A percentile compares a stretch with the other conserved stretches of the same genome.
phyloP scores from a whole-genome alignment of 92 coral and sea anemone genomes.

The Micromussa lordhowensis region DNA sequence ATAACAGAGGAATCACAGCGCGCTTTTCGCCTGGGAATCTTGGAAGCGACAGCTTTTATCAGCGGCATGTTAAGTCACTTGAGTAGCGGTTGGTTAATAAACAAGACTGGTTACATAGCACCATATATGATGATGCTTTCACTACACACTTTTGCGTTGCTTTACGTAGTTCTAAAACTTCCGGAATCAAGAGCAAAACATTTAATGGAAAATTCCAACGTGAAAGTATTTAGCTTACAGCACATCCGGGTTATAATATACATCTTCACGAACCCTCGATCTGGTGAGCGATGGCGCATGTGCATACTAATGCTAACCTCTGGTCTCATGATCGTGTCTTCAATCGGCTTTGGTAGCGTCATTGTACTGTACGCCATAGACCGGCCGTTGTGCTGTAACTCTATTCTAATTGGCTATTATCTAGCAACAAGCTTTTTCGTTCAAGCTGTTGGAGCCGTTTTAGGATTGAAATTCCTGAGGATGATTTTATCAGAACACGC shows the following conservation, averaged over 20 bases:
- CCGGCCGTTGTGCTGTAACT: conserved; percentile 92
- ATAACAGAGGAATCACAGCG: conserved; percentile 94
- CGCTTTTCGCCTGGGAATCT: conserved; percentile 93
- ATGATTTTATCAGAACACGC: conserved; percentile 75
- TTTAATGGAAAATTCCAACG: conserved; percentile 56
- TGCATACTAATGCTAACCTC: conserved; percentile 79
- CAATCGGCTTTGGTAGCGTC: conserved; percentile 96
- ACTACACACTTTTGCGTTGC: conserved; percentile 83
- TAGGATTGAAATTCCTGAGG: conserved; percentile 86
- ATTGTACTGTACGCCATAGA: conserved; percentile 94
- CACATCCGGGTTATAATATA: conserved; percentile 82
- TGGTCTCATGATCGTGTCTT: conserved; percentile 93
- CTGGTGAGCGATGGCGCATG: conserved; percentile 87
- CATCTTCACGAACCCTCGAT: conserved; percentile 80
- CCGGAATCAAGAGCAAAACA: conserved; percentile 88
- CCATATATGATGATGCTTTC: conserved; percentile 85
- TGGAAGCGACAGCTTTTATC: conserved; percentile 92
- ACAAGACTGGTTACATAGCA: conserved; percentile 85
- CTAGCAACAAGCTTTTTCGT: conserved; percentile 90
- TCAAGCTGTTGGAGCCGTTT: conserved; percentile 93
- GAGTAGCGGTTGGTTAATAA: conserved; percentile 92
- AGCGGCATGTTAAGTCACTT: conserved; percentile 98
- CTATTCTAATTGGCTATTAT: conserved; percentile 92
- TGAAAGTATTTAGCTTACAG: conserved; percentile 63
- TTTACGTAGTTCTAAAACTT: conserved; percentile 85